These are phyloP conservation scores for Clarias magur DNA, from an alignment of 2,113 vertebrate species.

Conservation along the genomic window DNA sequence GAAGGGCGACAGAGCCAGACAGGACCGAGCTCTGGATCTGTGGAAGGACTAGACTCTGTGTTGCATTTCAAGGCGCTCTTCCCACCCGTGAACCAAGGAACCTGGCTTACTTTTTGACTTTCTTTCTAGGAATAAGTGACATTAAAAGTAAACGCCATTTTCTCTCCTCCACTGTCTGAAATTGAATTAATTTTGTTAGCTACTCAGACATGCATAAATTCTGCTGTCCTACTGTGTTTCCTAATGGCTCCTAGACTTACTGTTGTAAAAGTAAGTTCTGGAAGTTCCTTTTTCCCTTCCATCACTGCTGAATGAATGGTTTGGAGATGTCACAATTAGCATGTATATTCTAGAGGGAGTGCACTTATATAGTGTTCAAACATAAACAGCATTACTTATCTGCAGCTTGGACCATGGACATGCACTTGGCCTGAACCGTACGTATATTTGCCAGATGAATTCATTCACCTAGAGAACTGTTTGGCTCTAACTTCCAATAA, in stretches of 20 bases:
- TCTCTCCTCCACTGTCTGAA: constrained; percentile 21
- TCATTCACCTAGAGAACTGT: neutral
- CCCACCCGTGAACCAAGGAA: neutral
- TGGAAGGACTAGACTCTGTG: neutral
- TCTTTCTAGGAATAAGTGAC: constrained; percentile 22
- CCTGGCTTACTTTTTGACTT: neutral
- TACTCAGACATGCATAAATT: constrained; percentile 8
- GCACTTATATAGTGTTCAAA: neutral
- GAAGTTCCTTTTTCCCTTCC: constrained; percentile 3
- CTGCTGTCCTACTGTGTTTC: constrained; percentile 1
- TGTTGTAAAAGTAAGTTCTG: constrained; percentile 13
- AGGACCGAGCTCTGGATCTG: constrained; percentile 30
- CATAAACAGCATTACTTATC: neutral
- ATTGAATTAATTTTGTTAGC: constrained; percentile 15
- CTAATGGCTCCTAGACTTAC: constrained; percentile 3
- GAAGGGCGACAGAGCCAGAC: constrained; percentile 32
- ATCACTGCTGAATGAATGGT: neutral
- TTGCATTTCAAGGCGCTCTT: constrained; percentile 38
- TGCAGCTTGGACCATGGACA: neutral
- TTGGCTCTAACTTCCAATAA: constrained; percentile 7
- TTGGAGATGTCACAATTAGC: neutral
- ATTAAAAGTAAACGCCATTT: constrained; percentile 39
- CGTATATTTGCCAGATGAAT: constrained; percentile 31
- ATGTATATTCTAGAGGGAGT: neutral
- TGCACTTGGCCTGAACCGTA: neutral